Base-by-base conservation (phyloP, 2,113 vertebrate species). In the Pipa parva region DNA sequence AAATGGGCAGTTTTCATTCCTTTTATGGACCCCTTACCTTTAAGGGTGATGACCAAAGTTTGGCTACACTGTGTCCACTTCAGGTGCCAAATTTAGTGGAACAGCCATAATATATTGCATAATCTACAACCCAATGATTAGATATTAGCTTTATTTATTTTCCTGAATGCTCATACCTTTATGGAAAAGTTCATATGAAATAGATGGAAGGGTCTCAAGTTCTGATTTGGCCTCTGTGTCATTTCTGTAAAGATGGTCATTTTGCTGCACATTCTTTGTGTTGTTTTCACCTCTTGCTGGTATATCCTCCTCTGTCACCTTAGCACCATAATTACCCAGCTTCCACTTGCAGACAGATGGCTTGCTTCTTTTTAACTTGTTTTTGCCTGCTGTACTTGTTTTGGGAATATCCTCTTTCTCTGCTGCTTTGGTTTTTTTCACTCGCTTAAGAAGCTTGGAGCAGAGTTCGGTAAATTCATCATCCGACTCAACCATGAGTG, bases 381-480 rank as follows among this genome's bases (percentile, higher is more conserved):
- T 71, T 66, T n/a, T 72, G 45, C 58, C 55, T 71, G 71, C 66
- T 33, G 59, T 51, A 55, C 24, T 48, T 1, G 59, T 48, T 31
- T 77, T 39, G 33, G 60, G 29, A 5, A 62, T 71, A 25, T 50
- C 57, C 55, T 36, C 45, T 37, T 21, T 37, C 29, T 73, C 73
- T 45, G 59, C 74, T 73, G 72, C 7, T 29, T 58, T 75, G 67
- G 75, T 81, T 81, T 60, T 81, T 75, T 72, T 86, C 11, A 73
- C 76, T 78, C 90, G 75, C 66, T 87, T 90, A 48, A 94, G 82
- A 50, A 90, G 77, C 76, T 84, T 92, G 1, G 91, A 84, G 63
- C 89, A 91, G 72, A 95, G 81, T 55, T 92, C 89, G 39, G 84
- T 88, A 78, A 97, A 98, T 70, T 98, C 94, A 75, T 81, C 90